Percentiles rank a stretch among this genome's conserved stretches.
phyloP scores from a whole-genome alignment of 2,888 invertebrate species.

The Leptothorax acervorum region DNA sequence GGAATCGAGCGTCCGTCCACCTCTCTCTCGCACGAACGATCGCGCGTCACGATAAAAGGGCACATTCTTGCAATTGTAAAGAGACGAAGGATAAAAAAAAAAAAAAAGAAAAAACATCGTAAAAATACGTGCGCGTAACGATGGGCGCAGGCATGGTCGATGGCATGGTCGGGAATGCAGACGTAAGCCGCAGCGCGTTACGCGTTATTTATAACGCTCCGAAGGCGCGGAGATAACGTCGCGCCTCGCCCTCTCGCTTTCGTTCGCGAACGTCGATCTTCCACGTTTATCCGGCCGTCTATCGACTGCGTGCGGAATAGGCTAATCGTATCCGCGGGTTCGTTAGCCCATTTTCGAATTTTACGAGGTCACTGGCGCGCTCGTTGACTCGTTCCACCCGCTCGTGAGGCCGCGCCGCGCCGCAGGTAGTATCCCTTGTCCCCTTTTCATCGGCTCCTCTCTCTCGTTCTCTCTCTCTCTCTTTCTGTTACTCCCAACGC shows the following conservation, averaged over 20 bases:
- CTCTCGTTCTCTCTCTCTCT: not conserved
- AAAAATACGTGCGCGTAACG: constrained; percentile 26
- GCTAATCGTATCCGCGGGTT: constrained; percentile 53
- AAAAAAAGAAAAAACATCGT: not conserved
- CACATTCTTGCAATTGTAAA: constrained; percentile 18
- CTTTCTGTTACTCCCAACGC: constrained; percentile 28
- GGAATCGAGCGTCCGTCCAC: constrained; percentile 32
- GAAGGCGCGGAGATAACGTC: constrained; percentile 33
- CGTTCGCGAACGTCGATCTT: constrained; percentile 44
- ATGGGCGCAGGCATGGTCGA: not conserved
- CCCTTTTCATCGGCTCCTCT: not conserved
- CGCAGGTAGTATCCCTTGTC: constrained; percentile 3
- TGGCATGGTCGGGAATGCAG: constrained; percentile 17
- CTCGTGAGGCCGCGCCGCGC: not conserved
- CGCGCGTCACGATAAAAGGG: constrained; percentile 25
- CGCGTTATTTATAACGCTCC: constrained; percentile 46
- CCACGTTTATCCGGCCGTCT: constrained; percentile 25
- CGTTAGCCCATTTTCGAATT: constrained; percentile 47
- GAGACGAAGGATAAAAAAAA: not conserved
- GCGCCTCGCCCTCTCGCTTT: constrained; percentile 50
- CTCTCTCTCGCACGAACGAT: constrained; percentile 28
- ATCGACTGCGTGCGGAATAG: constrained; percentile 30
- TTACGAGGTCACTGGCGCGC: constrained; percentile 54
- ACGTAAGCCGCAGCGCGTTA: constrained; percentile 25
- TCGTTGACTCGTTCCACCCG: constrained; percentile 24